A percentile compares a stretch with the other conserved stretches of the same genome.
phyloP scores from a whole-genome alignment of 2,888 invertebrate species.

The Drosophila pegasa region DNA sequence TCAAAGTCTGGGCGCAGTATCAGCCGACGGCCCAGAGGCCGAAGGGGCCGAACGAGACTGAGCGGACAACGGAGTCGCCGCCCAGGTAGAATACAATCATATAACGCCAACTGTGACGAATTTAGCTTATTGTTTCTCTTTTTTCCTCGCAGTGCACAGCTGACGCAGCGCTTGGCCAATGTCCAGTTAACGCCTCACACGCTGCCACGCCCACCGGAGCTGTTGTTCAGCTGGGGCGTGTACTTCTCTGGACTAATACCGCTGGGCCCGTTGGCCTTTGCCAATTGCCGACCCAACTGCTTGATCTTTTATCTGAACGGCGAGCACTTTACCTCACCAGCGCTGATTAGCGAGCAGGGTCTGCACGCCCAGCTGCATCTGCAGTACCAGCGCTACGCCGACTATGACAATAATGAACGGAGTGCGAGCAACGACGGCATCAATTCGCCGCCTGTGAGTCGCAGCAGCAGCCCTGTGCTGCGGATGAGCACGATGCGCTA shows the following conservation, averaged over 20 bases:
- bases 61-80: slow-evolving; percentile 19
- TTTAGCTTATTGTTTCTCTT: slow-evolving; percentile 8
- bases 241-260: slow-evolving; percentile 93
- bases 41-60: slow-evolving; percentile 48
- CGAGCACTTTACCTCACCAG: slow-evolving; percentile 91
- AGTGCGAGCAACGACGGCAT: slow-evolving; percentile 54
- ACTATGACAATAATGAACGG: slow-evolving; percentile 50
- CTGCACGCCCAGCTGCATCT: slow-evolving; percentile 72
- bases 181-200: slow-evolving; percentile 51
- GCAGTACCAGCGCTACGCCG: slow-evolving; percentile 71
- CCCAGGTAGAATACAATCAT: slow-evolving; percentile 21
- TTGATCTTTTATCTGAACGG: slow-evolving; percentile 95
- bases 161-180: slow-evolving; percentile 52
- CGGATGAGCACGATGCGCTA: slow-evolving; percentile 83
- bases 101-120: background rate
- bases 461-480: slow-evolving; percentile 77
- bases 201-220: slow-evolving; percentile 84
- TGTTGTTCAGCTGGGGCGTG: slow-evolving; percentile 93
- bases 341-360: slow-evolving; percentile 79
- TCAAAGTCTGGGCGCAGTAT: slow-evolving; percentile 83
- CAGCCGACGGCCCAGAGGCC: slow-evolving; percentile 32
- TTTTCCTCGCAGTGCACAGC: slow-evolving; percentile 45
- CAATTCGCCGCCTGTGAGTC: slow-evolving; percentile 81
- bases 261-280: slow-evolving; percentile 49
- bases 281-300: slow-evolving; percentile 84